These are phyloP conservation scores for Paramormyrops hopkinsi DNA, from an alignment of 2,797 vertebrate genomes.

Conservation along the genomic window DNA sequence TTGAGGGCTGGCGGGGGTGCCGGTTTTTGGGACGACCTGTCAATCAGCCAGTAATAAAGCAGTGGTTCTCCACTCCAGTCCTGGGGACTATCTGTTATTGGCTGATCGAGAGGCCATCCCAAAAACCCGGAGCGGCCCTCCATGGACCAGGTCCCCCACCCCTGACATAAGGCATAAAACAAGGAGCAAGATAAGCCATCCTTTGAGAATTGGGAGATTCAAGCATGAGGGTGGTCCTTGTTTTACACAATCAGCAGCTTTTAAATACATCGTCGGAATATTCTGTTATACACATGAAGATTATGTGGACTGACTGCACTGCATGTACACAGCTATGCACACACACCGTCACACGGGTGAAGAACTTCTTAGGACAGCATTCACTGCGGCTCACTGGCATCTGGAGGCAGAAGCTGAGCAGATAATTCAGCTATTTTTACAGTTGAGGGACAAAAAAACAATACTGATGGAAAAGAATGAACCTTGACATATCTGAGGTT, in stretches of 20 bases:
- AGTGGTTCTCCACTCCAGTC: background rate
- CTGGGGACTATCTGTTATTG: background rate
- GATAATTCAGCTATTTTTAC: background rate
- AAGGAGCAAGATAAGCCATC: background rate
- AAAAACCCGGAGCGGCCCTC: background rate
- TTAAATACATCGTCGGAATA: background rate
- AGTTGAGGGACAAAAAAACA: background rate
- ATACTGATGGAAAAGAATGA: background rate
- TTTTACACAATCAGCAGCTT: background rate
- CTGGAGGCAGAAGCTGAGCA: background rate
- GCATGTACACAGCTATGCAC: background rate
- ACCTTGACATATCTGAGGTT: background rate
- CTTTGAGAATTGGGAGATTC: background rate
- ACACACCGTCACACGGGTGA: background rate
- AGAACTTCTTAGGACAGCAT: background rate
- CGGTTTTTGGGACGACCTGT: background rate
- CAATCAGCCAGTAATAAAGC: background rate
- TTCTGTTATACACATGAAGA: background rate
- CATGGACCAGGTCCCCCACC: background rate
- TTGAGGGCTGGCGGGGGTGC: no score
- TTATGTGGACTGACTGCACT: background rate
- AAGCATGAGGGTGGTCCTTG: background rate
- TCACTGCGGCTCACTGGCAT: background rate
- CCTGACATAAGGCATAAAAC: background rate
- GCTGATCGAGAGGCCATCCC: background rate